phyloP scores from a whole-genome alignment of 2,888 invertebrate species.

The Leptinotarsa tumamoca region DNA sequence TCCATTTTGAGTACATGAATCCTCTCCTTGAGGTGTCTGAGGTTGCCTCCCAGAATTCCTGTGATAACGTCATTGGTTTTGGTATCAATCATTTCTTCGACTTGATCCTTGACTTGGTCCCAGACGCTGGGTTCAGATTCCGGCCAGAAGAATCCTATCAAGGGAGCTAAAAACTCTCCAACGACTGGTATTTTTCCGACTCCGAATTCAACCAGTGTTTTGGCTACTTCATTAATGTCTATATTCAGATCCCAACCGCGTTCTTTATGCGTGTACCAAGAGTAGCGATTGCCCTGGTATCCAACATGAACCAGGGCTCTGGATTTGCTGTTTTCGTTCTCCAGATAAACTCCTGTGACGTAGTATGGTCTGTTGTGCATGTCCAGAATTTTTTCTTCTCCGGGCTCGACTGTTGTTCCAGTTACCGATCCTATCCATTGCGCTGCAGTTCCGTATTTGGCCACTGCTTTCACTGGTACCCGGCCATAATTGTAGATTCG shows the following conservation, averaged over 20 bases:
- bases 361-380: neutral
- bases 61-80: slow-evolving; percentile 10
- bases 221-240: neutral
- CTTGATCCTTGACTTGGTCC: slow-evolving; percentile 15
- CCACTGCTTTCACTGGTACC: neutral
- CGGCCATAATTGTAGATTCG: neutral
- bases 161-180: neutral
- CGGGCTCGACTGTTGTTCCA: neutral
- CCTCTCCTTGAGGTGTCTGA: neutral
- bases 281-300: neutral
- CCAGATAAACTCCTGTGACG: neutral
- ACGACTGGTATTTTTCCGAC: slow-evolving; percentile 17
- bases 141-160: slow-evolving; percentile 17
- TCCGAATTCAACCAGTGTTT: neutral
- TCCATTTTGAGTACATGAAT: neutral
- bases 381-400: neutral
- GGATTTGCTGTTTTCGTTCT: neutral
- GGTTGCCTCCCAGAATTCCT: slow-evolving; percentile 4
- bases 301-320: neutral
- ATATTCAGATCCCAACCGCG: neutral
- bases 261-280: neutral
- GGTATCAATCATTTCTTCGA: neutral
- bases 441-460: neutral
- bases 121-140: slow-evolving; percentile 1
- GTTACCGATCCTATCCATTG: neutral